Conservation (phyloP, 1,140 invertebrate genomes). For the Brachionus paranguensis region DNA sequence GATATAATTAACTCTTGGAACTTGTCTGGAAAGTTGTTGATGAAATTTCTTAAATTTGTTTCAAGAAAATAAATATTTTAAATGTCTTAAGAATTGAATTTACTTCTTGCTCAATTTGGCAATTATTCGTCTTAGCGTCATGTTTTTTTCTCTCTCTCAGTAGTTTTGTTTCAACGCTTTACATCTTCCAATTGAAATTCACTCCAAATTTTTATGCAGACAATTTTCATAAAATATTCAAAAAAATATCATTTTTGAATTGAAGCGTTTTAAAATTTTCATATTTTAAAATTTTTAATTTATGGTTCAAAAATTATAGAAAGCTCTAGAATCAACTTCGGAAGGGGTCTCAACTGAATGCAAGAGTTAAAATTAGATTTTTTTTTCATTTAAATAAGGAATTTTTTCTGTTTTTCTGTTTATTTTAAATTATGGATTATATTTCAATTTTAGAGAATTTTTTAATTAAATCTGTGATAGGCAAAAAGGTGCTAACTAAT, state of each 20-base stretch:
- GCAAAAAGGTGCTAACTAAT: not conserved
- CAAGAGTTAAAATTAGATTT: too few relatives aligned
- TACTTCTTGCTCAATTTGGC: not conserved
- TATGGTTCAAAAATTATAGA: not conserved
- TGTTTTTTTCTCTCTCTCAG: not conserved
- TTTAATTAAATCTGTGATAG: not conserved
- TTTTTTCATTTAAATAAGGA: not conserved
- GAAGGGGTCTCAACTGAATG: not conserved
- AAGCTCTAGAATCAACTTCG: not conserved
- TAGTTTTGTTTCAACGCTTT: not conserved
- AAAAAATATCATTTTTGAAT: not conserved
- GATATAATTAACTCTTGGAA: too few relatives aligned
- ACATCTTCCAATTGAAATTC: not conserved
- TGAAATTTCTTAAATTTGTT: too few relatives aligned
- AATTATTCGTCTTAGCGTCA: not conserved
- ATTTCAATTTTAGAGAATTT: not conserved
- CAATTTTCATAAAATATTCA: not conserved
- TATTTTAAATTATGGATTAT: not conserved
- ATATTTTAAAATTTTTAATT: not conserved
- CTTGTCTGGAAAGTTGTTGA: too few relatives aligned
- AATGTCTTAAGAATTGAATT: not conserved
- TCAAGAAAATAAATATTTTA: too few relatives aligned
- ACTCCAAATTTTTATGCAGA: not conserved
- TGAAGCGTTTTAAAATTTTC: not conserved
- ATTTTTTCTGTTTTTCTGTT: not conserved